Conservation (phyloP, 2,888 invertebrate genomes). For the Nomada lathburiana region DNA sequence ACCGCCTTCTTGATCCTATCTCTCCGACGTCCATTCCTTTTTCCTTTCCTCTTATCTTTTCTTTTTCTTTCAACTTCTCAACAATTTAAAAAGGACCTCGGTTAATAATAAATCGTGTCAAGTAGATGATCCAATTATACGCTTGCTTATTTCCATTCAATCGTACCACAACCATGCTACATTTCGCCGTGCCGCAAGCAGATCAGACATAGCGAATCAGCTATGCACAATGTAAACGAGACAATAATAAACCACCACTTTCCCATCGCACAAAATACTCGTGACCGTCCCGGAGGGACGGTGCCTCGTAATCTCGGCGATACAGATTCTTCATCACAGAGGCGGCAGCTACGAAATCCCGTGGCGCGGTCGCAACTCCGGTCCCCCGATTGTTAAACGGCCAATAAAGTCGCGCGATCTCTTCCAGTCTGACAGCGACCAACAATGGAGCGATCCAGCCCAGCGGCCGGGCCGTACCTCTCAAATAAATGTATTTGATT, state of each 20-base stretch:
- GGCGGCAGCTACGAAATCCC: constrained; percentile 58
- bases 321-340: constrained; percentile 65
- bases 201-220: not conserved
- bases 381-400: constrained; percentile 62
- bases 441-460: constrained; percentile 69
- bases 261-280: not conserved
- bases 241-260: constrained; percentile 23
- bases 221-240: constrained; percentile 15
- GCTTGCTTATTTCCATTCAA: too few relatives aligned
- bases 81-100: too few relatives aligned
- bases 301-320: constrained; percentile 39
- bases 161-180: too few relatives aligned
- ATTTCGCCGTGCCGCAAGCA: too few relatives aligned
- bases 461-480: constrained; percentile 47
- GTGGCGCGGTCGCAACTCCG: constrained; percentile 10
- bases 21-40: not conserved
- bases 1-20: too few relatives aligned
- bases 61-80: not conserved
- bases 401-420: constrained; percentile 77
- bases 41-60: not conserved
- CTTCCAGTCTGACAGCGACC: constrained; percentile 71
- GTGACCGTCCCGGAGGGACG: not conserved
- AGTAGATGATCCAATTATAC: too few relatives aligned
- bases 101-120: not conserved
- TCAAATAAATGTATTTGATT: constrained; percentile 81